Conservation (phyloP, 2,797 vertebrate genomes). For the Odontamblyopus lacepedii region DNA sequence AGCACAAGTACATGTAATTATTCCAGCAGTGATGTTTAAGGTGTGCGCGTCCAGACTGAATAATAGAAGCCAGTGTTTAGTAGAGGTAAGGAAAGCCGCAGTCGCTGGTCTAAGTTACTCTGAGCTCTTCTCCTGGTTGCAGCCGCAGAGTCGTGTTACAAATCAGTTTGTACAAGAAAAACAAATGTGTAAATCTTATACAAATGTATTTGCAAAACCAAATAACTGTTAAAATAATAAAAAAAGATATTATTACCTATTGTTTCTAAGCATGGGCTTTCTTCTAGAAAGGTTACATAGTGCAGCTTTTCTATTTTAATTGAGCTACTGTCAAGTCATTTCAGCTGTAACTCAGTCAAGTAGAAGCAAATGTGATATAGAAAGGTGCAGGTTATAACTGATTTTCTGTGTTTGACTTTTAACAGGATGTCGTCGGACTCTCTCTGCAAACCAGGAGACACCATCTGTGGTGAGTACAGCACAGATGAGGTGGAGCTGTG, state of each 20-base stretch:
- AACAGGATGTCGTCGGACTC: constrained; percentile 72
- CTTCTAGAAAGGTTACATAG: too few relatives aligned
- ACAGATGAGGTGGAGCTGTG: neutral
- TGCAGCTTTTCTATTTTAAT: too few relatives aligned
- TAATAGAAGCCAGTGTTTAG: neutral
- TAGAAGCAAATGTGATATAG: neutral
- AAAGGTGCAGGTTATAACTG: neutral
- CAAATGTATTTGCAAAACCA: neutral
- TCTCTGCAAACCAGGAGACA: constrained; percentile 64
- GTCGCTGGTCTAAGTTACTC: constrained; percentile 52
- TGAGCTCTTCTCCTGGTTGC: constrained; percentile 29
- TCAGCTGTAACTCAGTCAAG: too few relatives aligned
- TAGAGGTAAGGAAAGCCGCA: constrained; percentile 15
- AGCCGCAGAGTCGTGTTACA: constrained; percentile 56
- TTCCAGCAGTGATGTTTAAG: neutral
- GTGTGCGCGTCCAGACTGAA: neutral
- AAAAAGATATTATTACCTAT: too few relatives aligned
- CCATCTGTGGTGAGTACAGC: constrained; percentile 71
- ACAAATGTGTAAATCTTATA: neutral
- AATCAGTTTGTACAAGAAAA: neutral
- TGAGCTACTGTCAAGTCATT: too few relatives aligned
- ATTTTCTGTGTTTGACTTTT: constrained; percentile 3
- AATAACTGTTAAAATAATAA: neutral
- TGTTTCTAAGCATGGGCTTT: too few relatives aligned
- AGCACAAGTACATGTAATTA: neutral